Evolutionary conservation across 2,113 vertebrate species (phyloP), one percentile per base, ranked within the genome.

Genomic region (Carassius auratus): DNA sequence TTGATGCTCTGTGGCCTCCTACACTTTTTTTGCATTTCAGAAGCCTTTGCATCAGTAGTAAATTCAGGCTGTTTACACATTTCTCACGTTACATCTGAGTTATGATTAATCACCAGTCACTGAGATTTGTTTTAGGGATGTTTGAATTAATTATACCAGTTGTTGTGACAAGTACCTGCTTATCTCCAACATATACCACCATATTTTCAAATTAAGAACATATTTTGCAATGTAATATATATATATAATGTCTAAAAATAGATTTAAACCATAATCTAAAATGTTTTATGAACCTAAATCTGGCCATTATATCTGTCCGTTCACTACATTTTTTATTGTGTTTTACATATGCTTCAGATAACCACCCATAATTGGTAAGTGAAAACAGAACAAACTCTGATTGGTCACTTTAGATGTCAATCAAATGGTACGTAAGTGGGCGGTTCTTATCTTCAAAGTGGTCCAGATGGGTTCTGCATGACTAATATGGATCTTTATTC

Each of bases 81-180:
- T 78, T 75, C 68, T 82, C 84, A 14, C 87, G 76, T 87, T 74
- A 73, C 68, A 85, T 68, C 84, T 80, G 84, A 84, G 64, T 26
- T 81, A 82, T 87, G 88, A 90, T 90, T 84, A 89, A 89, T 79
- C 83, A 21, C n/a, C 55, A 50, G 62, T n/a, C n/a, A 19, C 71
- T 42, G 59, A 86, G 80, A 66, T 59, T 66, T 87, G 76, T 84
- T 88, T 87, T 84, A 59, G 74, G 80, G 8, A 30, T 38, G 52
- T 78, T 45, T 84, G 48, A 73, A 83, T 83, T 85, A 88, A 76
- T 84, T 82, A 76, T 33, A 78, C 26, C 73, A 21, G 30, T 62
- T 30, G 81, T 74, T 87, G 81, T 84, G 26, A 66, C 59, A 80
- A 80, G 59, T 64, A 15, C 61, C 59, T 66, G 52, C 69, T 52